Evolutionary conservation across 2,888 invertebrate genomes (phyloP).

Genomic region (Campoplex capitator): DNA sequence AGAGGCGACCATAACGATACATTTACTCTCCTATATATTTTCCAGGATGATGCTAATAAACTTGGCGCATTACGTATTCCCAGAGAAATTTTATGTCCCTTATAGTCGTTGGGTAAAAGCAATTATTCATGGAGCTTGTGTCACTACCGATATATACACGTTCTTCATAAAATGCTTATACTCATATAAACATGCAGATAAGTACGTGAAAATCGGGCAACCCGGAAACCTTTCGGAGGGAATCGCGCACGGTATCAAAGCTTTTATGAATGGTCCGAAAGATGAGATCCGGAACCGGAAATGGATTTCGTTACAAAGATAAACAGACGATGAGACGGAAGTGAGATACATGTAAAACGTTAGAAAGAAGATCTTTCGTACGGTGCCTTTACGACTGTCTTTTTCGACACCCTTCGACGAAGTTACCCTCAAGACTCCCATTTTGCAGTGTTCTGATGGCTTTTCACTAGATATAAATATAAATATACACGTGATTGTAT

Average conservation of each 20-base stretch:
- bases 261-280: slow-evolving; percentile 44
- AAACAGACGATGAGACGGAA: slow-evolving; percentile 28
- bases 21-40: slow-evolving; percentile 28
- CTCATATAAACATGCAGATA: background rate
- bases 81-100: slow-evolving; percentile 58
- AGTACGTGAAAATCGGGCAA: background rate
- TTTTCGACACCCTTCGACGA: slow-evolving; percentile 18
- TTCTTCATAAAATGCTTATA: background rate
- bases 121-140: slow-evolving; percentile 58
- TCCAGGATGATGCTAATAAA: slow-evolving; percentile 58
- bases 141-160: background rate
- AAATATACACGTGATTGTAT: background rate
- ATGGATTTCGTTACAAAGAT: background rate
- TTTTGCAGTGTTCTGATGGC: slow-evolving; percentile 8
- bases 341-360: slow-evolving; percentile 22
- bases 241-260: slow-evolving; percentile 32
- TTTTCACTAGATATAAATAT: slow-evolving; percentile 11
- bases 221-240: slow-evolving; percentile 44
- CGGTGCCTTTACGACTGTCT: slow-evolving; percentile 28
- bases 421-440: background rate
- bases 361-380: slow-evolving; percentile 2
- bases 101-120: slow-evolving; percentile 42
- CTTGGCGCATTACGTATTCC: slow-evolving; percentile 68
- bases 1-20: slow-evolving; percentile 50
- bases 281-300: background rate